Evolutionary conservation across 2,113 vertebrate species (phyloP).

Genomic region (Hemiscyllium ocellatum): DNA sequence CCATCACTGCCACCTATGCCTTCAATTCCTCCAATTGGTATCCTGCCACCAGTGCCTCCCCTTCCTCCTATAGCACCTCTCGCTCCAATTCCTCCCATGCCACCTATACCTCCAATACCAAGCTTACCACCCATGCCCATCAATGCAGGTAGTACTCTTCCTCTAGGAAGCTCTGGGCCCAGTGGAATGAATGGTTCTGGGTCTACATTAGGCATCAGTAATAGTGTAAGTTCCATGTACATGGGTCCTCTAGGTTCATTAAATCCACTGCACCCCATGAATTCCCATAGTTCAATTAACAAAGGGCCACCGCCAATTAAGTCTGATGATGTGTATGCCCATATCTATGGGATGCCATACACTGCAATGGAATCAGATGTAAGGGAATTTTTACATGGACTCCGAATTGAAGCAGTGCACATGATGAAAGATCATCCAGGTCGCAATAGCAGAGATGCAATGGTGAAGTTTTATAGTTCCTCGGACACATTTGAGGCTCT

Average conservation of each 20-base stretch:
- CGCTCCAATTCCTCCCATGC: constrained; percentile 66
- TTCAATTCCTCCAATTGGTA: constrained; percentile 80
- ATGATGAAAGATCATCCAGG: constrained; percentile 82
- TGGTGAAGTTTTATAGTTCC: constrained; percentile 89
- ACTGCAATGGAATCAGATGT: constrained; percentile 80
- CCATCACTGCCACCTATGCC: constrained; percentile 86
- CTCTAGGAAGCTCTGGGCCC: constrained; percentile 75
- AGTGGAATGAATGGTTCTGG: constrained; percentile 77
- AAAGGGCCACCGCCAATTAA: constrained; percentile 63
- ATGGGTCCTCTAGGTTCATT: constrained; percentile 76
- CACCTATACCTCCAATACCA: constrained; percentile 79
- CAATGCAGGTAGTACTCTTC: constrained; percentile 73
- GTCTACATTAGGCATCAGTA: constrained; percentile 70
- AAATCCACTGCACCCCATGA: constrained; percentile 70
- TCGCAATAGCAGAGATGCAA: constrained; percentile 80
- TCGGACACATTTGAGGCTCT: constrained; percentile 93
- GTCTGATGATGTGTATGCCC: constrained; percentile 82
- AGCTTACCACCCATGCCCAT: constrained; percentile 80
- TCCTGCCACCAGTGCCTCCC: constrained; percentile 80
- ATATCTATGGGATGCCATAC: constrained; percentile 88
- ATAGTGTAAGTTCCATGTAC: constrained; percentile 79
- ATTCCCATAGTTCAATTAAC: constrained; percentile 81
- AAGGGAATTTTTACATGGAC: constrained; percentile 88
- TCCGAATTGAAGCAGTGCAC: constrained; percentile 77
- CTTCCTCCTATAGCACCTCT: constrained; percentile 57